Conservation (phyloP, 2,888 invertebrate species). For the Onthophagus sagittarius region DNA sequence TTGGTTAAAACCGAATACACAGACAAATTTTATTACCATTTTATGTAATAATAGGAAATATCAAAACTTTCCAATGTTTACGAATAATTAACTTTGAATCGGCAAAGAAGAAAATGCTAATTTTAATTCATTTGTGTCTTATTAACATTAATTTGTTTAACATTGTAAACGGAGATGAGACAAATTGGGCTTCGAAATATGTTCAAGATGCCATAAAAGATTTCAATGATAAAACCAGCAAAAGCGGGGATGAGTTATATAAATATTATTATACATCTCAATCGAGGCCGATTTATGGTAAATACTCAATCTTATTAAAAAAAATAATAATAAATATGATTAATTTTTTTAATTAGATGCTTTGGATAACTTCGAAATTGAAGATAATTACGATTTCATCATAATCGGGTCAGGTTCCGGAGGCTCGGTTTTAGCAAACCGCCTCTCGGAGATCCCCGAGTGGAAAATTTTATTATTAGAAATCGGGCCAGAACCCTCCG, state of each 20-base stretch:
- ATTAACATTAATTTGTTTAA: not conserved
- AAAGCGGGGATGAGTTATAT: constrained; percentile 15
- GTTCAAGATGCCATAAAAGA: not conserved
- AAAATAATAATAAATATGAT: too few relatives aligned
- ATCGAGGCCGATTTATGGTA: constrained; percentile 21
- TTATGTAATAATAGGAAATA: too few relatives aligned
- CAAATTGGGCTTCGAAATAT: not conserved
- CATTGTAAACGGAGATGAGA: not conserved
- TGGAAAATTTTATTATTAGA: constrained; percentile 65
- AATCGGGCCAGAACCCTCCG: constrained; percentile 55
- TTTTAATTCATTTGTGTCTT: too few relatives aligned
- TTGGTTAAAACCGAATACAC: too few relatives aligned
- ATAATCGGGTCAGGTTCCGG: constrained; percentile 68
- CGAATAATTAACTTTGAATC: too few relatives aligned
- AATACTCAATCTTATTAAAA: not conserved
- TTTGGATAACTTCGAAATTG: constrained; percentile 17
- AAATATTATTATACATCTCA: constrained; percentile 19
- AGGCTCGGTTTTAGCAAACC: constrained; percentile 66
- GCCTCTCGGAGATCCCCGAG: constrained; percentile 60
- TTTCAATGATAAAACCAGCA: constrained; percentile 17
- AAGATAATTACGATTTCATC: constrained; percentile 58
- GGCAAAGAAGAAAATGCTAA: too few relatives aligned
- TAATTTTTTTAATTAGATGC: constrained; percentile 17
- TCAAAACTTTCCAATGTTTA: too few relatives aligned
- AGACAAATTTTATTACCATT: too few relatives aligned